Percentiles rank a stretch among this genome's conserved stretches.
Evolutionary conservation across 2,888 invertebrate genomes (phyloP).

Genomic region (Apotomis betuletana): DNA sequence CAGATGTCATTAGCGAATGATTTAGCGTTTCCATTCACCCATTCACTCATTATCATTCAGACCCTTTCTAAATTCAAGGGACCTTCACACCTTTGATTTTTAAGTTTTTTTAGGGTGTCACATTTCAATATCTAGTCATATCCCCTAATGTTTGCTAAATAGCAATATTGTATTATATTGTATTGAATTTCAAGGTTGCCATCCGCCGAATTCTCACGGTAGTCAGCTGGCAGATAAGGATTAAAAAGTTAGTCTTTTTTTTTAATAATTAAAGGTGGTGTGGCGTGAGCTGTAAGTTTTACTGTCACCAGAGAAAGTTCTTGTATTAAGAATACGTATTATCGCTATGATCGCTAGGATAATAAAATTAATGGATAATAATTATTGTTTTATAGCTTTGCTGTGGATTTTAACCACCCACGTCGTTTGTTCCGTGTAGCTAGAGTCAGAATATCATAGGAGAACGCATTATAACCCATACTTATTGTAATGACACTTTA

Average conservation of each 20-base stretch:
- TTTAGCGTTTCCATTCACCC: constrained; percentile 45
- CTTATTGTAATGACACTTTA: too few species aligned
- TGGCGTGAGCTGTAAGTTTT: neutral
- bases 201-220: constrained; percentile 36
- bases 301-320: neutral
- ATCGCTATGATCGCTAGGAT: neutral
- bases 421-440: neutral
- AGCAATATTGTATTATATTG: constrained; percentile 40
- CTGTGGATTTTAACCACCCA: constrained; percentile 8
- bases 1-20: constrained; percentile 46
- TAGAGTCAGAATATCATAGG: too few species aligned
- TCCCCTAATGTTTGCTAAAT: constrained; percentile 46
- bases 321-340: neutral
- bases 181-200: constrained; percentile 40
- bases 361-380: neutral
- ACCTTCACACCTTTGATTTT: constrained; percentile 53
- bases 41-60: constrained; percentile 49
- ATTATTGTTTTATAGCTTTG: constrained; percentile 4
- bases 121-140: constrained; percentile 41
- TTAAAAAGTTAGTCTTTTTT: constrained; percentile 27
- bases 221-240: constrained; percentile 28
- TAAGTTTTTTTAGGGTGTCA: constrained; percentile 45
- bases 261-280: neutral
- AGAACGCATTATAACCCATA: too few species aligned
- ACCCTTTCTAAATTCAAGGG: constrained; percentile 49